Conservation (phyloP, 2,797 vertebrate genomes). For the Ctenopoma kingsleyae region DNA sequence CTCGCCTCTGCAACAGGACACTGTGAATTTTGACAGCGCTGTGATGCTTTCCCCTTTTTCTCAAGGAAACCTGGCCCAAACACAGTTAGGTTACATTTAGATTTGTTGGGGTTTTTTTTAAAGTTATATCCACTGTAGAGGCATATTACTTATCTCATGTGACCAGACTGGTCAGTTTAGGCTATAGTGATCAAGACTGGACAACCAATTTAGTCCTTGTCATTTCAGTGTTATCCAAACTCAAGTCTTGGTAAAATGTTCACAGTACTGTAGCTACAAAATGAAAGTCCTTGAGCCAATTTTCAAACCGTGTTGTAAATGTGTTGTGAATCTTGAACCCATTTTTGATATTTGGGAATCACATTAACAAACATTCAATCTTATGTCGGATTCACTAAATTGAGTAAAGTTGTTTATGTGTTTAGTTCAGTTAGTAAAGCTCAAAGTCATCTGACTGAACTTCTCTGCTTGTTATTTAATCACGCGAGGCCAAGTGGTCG, state of each 20-base stretch:
- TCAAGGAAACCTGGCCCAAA: slow-evolving; percentile 64
- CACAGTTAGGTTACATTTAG: slow-evolving; percentile 21
- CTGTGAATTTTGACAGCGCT: slow-evolving; percentile 84
- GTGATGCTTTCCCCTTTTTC: slow-evolving; percentile 73
- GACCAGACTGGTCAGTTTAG: neutral
- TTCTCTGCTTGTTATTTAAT: slow-evolving; percentile 17
- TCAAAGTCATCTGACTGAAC: slow-evolving; percentile 6
- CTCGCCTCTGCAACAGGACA: slow-evolving; percentile 63
- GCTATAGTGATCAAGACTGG: too few relatives aligned
- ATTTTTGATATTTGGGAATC: too few relatives aligned
- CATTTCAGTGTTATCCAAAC: neutral
- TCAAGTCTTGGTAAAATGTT: neutral
- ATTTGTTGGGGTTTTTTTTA: neutral
- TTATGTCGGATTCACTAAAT: too few relatives aligned
- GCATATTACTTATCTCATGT: neutral
- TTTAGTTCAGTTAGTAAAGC: slow-evolving; percentile 17
- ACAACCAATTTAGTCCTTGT: too few relatives aligned
- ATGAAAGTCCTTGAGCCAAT: neutral
- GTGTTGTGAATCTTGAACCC: too few relatives aligned
- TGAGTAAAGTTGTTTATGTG: too few relatives aligned
- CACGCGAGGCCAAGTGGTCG: neutral
- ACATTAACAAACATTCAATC: too few relatives aligned
- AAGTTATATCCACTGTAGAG: neutral
- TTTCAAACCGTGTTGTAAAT: neutral
- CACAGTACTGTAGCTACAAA: neutral